Percentiles rank a stretch among this genome's conserved stretches.
phyloP scores from a whole-genome alignment of 1,140 invertebrate genomes.

The Ostrea edulis region DNA sequence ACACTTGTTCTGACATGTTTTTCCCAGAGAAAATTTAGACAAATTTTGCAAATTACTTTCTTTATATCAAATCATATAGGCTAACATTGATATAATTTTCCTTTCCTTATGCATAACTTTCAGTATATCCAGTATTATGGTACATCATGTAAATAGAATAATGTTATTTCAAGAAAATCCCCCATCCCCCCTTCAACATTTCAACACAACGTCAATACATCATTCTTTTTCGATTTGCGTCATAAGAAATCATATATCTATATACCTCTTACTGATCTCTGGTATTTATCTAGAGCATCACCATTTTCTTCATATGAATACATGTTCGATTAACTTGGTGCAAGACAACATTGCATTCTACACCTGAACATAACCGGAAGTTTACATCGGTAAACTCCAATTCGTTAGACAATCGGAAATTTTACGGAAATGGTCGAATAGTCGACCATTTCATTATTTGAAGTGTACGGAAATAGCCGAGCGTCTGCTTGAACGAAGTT shows the following conservation, averaged over 20 bases:
- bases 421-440: background rate
- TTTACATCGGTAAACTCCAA: too few relatives aligned
- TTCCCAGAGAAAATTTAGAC: too few relatives aligned
- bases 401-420: too few relatives aligned
- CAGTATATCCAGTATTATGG: too few relatives aligned
- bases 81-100: too few relatives aligned
- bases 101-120: too few relatives aligned
- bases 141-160: too few relatives aligned
- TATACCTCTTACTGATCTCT: constrained; percentile 58
- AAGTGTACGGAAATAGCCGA: too few relatives aligned
- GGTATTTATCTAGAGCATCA: constrained; percentile 52
- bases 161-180: background rate
- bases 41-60: too few relatives aligned
- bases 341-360: background rate
- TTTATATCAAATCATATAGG: too few relatives aligned
- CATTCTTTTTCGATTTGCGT: background rate
- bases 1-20: background rate
- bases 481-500: too few relatives aligned
- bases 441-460: too few relatives aligned
- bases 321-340: constrained; percentile 8
- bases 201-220: background rate
- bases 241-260: background rate
- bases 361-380: constrained; percentile 21
- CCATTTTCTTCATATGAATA: constrained; percentile 52
- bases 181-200: background rate